A percentile compares a stretch with the other conserved stretches of the same genome.
Evolutionary conservation across 1,140 invertebrate genomes (phyloP).

Genomic region (Drosophila guanche): DNA sequence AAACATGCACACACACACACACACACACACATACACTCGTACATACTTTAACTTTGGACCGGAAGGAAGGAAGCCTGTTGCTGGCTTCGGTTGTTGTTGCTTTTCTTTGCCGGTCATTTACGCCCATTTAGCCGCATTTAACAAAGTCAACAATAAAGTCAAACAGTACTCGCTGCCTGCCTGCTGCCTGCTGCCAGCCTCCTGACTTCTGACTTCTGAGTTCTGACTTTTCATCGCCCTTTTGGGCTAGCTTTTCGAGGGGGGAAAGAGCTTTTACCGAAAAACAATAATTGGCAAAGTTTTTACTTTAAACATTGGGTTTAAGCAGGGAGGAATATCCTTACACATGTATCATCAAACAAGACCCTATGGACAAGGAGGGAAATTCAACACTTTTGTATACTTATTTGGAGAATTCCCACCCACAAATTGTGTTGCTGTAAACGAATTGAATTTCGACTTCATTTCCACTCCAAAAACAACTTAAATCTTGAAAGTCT

Average conservation of each 20-base stretch:
- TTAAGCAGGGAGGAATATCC: too few relatives aligned
- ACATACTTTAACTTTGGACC: too few relatives aligned
- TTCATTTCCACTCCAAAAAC: constrained; percentile 1
- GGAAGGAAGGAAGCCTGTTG: constrained; percentile 51
- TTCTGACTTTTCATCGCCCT: not conserved
- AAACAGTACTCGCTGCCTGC: constrained; percentile 41
- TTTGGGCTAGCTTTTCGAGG: not conserved
- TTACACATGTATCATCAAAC: not conserved
- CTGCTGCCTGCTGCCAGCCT: not conserved
- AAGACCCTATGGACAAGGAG: too few relatives aligned
- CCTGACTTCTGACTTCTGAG: not conserved
- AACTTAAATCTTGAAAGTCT: constrained; percentile 7
- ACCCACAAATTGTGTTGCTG: too few relatives aligned
- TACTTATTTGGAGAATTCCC: too few relatives aligned
- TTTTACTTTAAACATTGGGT: constrained; percentile 35
- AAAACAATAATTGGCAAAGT: constrained; percentile 64
- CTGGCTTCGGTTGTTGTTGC: constrained; percentile 33
- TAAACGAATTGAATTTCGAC: too few relatives aligned
- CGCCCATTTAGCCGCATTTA: constrained; percentile 79
- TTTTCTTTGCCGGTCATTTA: constrained; percentile 66
- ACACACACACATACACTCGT: constrained; percentile 9
- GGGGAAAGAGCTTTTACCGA: too few relatives aligned
- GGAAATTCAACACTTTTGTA: too few relatives aligned
- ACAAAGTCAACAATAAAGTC: constrained; percentile 80
- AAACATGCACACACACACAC: constrained; percentile 8